phyloP scores from a whole-genome alignment of 92 coral and sea anemone genomes.

The Plumapathes pennacea region DNA sequence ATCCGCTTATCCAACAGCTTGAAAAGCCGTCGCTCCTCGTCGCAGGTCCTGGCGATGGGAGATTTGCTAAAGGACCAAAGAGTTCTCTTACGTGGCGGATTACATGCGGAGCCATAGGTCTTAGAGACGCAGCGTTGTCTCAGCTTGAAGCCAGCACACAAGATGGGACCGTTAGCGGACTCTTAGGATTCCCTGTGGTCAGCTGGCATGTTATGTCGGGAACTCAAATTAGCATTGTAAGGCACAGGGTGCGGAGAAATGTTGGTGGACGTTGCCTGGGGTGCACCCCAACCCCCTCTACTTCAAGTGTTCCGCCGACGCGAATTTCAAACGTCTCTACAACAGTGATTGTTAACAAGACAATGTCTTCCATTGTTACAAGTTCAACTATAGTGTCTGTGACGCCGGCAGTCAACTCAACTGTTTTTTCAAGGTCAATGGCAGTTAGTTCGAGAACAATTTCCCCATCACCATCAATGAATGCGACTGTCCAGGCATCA shows the following conservation, averaged over 20 bases:
- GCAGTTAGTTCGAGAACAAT: too few species aligned
- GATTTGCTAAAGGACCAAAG: constrained; percentile 66
- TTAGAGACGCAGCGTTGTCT: constrained; percentile 45
- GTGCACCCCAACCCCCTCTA: constrained; percentile 76
- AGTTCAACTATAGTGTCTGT: constrained; percentile 29
- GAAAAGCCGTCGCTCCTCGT: constrained; percentile 67
- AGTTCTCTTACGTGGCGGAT: constrained; percentile 79
- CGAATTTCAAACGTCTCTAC: constrained; percentile 54
- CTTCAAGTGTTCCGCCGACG: constrained; percentile 59
- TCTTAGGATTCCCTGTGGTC: constrained; percentile 66
- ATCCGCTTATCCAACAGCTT: constrained; percentile 69
- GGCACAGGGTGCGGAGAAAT: constrained; percentile 51
- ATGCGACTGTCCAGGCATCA: too few species aligned
- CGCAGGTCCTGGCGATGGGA: constrained; percentile 88
- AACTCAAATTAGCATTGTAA: constrained; percentile 53
- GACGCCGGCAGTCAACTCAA: not conserved
- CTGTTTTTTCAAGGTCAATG: too few species aligned
- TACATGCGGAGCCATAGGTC: constrained; percentile 84
- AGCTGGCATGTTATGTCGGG: constrained; percentile 96
- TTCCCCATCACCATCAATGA: too few species aligned
- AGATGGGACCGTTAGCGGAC: constrained; percentile 64
- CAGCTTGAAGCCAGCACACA: constrained; percentile 61
- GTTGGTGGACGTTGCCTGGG: constrained; percentile 18
- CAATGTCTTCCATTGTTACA: not conserved
- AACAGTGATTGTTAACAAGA: constrained; percentile 24